Conservation (phyloP, 30 jellyfish, hydroid and myxozoan genomes). For the Turritopsis rubra region DNA sequence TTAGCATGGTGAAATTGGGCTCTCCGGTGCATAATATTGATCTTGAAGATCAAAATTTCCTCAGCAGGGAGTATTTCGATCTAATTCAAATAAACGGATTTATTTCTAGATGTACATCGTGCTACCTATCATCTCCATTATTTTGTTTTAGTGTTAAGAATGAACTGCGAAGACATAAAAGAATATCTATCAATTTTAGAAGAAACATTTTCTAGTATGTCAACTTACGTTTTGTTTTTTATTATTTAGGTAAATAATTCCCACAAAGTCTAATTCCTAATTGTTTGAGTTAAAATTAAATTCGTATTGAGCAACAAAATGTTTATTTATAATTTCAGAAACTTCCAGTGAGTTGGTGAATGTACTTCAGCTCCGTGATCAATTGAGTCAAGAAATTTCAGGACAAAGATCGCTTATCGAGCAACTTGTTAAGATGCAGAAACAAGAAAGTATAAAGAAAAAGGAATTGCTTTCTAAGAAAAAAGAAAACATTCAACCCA, state of each 20-base stretch:
- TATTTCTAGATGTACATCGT: no score
- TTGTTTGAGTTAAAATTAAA: no score
- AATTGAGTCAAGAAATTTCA: conserved; percentile 23
- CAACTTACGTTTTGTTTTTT: background rate
- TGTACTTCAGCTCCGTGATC: conserved; percentile 14
- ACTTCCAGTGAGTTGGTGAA: conserved; percentile 20
- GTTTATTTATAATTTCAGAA: background rate
- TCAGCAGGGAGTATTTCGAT: no score
- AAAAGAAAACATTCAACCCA: background rate
- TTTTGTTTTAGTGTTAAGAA: conserved; percentile 2
- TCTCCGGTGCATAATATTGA: no score
- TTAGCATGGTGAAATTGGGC: no score
- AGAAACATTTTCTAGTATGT: background rate
- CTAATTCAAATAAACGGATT: no score
- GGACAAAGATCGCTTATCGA: conserved; percentile 24
- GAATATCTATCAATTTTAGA: background rate
- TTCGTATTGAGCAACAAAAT: background rate
- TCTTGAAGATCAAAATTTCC: no score
- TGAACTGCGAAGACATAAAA: background rate
- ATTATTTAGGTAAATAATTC: no score
- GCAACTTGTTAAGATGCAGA: conserved; percentile 25
- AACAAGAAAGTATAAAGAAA: background rate
- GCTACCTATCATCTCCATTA: no score
- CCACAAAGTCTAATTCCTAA: no score
- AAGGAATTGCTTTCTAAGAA: background rate